These are phyloP conservation scores for Tachysurus fulvidraco DNA, from an alignment of 2,113 vertebrate genomes.

Conservation along the genomic window DNA sequence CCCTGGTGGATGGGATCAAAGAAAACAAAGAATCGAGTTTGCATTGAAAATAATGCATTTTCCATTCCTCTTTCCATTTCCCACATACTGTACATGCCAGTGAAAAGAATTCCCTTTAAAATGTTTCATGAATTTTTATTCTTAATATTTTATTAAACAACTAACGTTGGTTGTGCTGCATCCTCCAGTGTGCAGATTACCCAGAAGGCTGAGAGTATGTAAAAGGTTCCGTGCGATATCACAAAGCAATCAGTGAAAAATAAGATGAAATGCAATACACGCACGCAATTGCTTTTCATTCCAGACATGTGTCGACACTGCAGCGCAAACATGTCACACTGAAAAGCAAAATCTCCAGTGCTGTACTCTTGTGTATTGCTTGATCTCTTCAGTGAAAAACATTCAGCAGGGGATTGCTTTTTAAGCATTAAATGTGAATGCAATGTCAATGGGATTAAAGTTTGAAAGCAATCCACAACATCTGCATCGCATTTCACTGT, in stretches of 20 bases:
- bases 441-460: not conserved
- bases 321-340: not conserved
- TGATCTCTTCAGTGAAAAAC: constrained; percentile 14
- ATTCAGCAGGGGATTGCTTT: constrained; percentile 16
- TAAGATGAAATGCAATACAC: not conserved
- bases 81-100: not conserved
- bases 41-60: not conserved
- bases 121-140: too few relatives aligned
- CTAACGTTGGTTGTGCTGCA: too few relatives aligned
- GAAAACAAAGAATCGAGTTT: constrained; percentile 20
- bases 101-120: not conserved
- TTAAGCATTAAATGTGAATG: constrained; percentile 3
- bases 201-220: not conserved
- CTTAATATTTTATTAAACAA: too few relatives aligned
- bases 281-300: constrained; percentile 20
- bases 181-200: not conserved
- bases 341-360: constrained; percentile 5
- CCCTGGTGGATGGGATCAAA: constrained; percentile 79
- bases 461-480: constrained; percentile 17
- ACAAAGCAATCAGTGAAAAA: constrained; percentile 1
- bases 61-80: too few relatives aligned
- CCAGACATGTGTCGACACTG: not conserved
- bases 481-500: constrained; percentile 5
- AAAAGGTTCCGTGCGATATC: not conserved
- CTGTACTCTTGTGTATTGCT: not conserved